Base-by-base conservation (phyloP, 1,140 invertebrate species). In the Caenorhabditis inopinata region DNA sequence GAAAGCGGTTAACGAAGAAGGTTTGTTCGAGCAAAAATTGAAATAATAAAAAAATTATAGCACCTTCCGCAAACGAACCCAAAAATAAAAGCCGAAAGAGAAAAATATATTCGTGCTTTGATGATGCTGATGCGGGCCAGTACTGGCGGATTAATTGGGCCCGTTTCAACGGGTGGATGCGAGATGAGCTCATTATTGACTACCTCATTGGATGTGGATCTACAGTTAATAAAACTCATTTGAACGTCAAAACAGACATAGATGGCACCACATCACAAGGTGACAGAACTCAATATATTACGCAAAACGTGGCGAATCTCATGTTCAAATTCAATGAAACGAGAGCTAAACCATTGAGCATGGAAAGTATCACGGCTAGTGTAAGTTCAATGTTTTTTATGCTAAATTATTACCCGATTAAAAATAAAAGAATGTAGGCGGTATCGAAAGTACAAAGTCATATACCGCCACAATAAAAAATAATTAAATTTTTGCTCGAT, bases 181-280 rank as follows among this genome's bases (percentile, higher is more conserved):
- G 78, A 7, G 78, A 79, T 58, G 78, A 79, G 23, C 29, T 79
- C 7, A 58, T 79, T 5, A 32, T 42, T 23, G 78, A 79, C 25
- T 68, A 68, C n/a, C n/a, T 68, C n/a, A 68, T 68, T 38, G 58
- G 58, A 32, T 29, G 58, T 12, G 58, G 32, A 1, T 68, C 58
- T 11, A 68, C 29, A 18, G 58, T 18, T 12, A 68, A 29, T 21
- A 68, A 38, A 32, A 68, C 58, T 11, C 29, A 68, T 38, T 21
- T 68, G n/a, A 68, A 68, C 23, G 32, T 42, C 7, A 68, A 38
- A 21, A 68, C 18, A 38, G 32, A 42, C n/a, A n/a, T n/a, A 35
- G 32, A n/a, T 2, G 32, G 11, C 2, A 25, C 21, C 2, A 18
- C 18, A 11, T 27, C 51, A 29, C 51, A 58, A 32, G 27, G n/a